Conservation (phyloP, 2,888 invertebrate genomes). For the Portevinia maculata region DNA sequence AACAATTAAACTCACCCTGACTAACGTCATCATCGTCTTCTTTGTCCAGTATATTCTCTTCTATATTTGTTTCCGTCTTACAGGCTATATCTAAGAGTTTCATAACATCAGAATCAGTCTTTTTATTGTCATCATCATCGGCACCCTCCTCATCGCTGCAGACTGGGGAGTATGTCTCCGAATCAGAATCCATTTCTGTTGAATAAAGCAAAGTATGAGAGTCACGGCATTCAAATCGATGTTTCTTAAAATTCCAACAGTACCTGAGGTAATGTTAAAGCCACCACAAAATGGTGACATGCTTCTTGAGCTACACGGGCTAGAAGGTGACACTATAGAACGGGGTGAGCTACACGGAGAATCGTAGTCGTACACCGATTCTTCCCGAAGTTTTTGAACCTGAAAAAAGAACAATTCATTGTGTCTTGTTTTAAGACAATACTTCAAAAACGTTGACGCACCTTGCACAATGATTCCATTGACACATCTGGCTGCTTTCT, state of each 20-base stretch:
- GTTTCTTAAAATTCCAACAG: neutral
- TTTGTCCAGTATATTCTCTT: constrained; percentile 80
- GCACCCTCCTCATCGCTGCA: constrained; percentile 82
- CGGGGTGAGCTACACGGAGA: constrained; percentile 81
- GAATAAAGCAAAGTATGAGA: neutral
- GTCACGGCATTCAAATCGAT: neutral
- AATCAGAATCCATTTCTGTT: constrained; percentile 74
- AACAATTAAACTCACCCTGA: constrained; percentile 76
- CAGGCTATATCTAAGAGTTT: constrained; percentile 80
- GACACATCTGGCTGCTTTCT: constrained; percentile 78
- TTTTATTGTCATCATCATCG: constrained; percentile 71
- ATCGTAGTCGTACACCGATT: constrained; percentile 78
- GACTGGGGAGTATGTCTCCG: constrained; percentile 82
- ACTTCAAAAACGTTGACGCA: constrained; percentile 53
- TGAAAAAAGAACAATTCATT: neutral
- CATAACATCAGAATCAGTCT: constrained; percentile 79
- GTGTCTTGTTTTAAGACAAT: neutral
- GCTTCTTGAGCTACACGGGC: constrained; percentile 82
- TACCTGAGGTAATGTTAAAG: constrained; percentile 68
- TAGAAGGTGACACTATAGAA: constrained; percentile 79
- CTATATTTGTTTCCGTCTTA: constrained; percentile 77
- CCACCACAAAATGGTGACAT: constrained; percentile 80
- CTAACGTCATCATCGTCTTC: constrained; percentile 81
- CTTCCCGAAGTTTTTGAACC: constrained; percentile 77
- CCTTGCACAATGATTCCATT: constrained; percentile 78